phyloP scores from a whole-genome alignment of 2,113 vertebrate species.

The Pyxicephalus adspersus region DNA sequence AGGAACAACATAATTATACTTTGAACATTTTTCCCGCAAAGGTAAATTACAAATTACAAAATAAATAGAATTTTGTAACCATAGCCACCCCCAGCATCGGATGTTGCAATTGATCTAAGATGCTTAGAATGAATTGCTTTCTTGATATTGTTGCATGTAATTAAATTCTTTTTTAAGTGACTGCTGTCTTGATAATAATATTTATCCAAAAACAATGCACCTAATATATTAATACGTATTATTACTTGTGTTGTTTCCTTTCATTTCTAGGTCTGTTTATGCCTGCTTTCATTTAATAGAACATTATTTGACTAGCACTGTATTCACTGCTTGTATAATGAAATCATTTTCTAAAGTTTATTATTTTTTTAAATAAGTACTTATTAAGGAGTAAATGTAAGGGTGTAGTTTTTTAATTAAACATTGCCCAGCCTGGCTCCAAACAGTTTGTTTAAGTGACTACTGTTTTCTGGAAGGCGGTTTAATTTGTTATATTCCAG shows the following conservation, averaged over 20 bases:
- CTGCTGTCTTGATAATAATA: slow-evolving; percentile 34
- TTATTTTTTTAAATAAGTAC: too few species aligned
- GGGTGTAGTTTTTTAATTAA: too few species aligned
- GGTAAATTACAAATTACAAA: slow-evolving; percentile 41
- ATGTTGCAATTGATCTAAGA: slow-evolving; percentile 14
- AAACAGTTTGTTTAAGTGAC: too few species aligned
- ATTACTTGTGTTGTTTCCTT: background rate
- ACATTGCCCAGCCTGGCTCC: too few species aligned
- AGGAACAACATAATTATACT: slow-evolving; percentile 40
- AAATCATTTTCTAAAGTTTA: too few species aligned
- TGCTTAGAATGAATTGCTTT: slow-evolving; percentile 18
- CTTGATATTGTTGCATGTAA: slow-evolving; percentile 30
- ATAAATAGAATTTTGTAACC: slow-evolving; percentile 30
- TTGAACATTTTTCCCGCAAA: slow-evolving; percentile 39
- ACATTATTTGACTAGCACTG: background rate
- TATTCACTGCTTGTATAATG: too few species aligned
- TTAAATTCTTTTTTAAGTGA: slow-evolving; percentile 37
- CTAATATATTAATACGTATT: background rate
- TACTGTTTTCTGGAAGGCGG: too few species aligned
- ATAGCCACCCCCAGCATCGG: slow-evolving; percentile 1
- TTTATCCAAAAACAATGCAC: slow-evolving; percentile 2
- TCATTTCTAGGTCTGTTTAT: background rate
- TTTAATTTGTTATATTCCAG: too few species aligned
- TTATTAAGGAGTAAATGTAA: too few species aligned
- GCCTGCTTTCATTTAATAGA: slow-evolving; percentile 1